A percentile compares a stretch with the other conserved stretches of the same genome.
phyloP scores from a whole-genome alignment of 2,113 vertebrate species.

The Lonchura striata region DNA sequence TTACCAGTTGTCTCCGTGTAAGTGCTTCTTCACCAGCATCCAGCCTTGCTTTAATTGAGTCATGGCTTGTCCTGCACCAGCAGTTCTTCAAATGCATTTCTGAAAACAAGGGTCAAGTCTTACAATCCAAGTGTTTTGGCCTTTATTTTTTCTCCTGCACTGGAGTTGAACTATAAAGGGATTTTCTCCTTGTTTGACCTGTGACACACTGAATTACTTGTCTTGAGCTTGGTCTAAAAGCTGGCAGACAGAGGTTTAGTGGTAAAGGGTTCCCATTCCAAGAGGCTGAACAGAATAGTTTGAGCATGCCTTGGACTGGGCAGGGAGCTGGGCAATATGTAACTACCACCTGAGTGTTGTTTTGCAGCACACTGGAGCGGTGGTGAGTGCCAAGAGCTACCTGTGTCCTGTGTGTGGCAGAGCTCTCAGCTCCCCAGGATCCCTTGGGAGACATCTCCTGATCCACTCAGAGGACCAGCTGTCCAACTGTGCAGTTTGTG shows the following conservation, averaged over 20 bases:
- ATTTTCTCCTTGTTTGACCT: not conserved
- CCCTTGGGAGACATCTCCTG: slow-evolving; percentile 92
- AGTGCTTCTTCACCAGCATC: not conserved
- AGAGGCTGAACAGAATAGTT: not conserved
- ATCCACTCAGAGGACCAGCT: slow-evolving; percentile 97
- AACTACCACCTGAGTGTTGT: not conserved
- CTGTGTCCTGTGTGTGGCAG: slow-evolving; percentile 95
- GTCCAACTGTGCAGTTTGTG: slow-evolving; percentile 96
- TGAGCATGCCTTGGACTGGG: not conserved
- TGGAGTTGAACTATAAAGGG: not conserved
- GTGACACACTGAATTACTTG: not conserved
- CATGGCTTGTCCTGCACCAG: not conserved
- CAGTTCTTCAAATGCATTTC: not conserved
- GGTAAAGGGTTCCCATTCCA: not conserved
- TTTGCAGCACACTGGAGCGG: slow-evolving; percentile 88
- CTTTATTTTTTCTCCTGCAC: not conserved
- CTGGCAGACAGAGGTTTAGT: not conserved
- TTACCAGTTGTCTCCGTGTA: not conserved
- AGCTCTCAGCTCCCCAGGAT: slow-evolving; percentile 93
- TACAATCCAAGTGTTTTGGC: not conserved
- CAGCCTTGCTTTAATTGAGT: not conserved
- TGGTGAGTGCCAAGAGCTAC: slow-evolving; percentile 92
- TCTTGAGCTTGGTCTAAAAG: not conserved
- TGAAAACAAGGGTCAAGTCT: not conserved
- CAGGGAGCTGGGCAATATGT: not conserved